Evolutionary conservation across 2,113 vertebrate genomes (phyloP), one percentile per base, ranked within the genome.

Genomic region (Haemorhous mexicanus): DNA sequence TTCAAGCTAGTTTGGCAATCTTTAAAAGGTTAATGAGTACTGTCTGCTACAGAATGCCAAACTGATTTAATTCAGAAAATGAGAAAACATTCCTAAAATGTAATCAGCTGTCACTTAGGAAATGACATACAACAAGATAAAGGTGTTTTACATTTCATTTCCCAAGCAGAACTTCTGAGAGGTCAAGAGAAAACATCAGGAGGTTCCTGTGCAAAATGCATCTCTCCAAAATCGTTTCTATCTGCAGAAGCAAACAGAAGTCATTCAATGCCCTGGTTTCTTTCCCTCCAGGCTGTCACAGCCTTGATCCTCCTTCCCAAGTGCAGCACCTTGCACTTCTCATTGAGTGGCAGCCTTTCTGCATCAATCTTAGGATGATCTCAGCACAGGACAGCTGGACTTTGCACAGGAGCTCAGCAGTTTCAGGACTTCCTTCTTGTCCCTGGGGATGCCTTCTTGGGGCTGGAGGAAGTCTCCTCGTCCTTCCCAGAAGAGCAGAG

Each of bases 1-100:
- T 80, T 94, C 80, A 89, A 77, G 81, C 52, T 33, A 77, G 64
- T 87, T 94, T 84, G 83, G 90, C 83, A 92, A 8, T 81, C 83
- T 79, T 94, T 96, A 92, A 96, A 96, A 95, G 90, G 90, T 95
- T 96, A 96, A 95, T 84, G 73, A 96, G 92, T 93, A 70, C 86
- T 93, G 77, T 66, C 89, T 94, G 68, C 93, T 95, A 81, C 80
- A 87, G 83, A 92, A 81, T 95, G 90, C 89, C 88, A 90, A 74
- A 88, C 86, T 80, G 94, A 86, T 92, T 94, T 95, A 93, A 95
- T 95, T 94, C 94, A 92, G 88, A 93, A 95, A 93, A 93, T 5
- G 21, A 94, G 79, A 94, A 97, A 95, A 92, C 92, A 90, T 89
- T 77, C 95, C 56, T 84, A 89, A 97, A 96, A 92, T 0, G 70